phyloP scores from a whole-genome alignment of 2,888 invertebrate genomes.

The Willowsia nigromaculata region DNA sequence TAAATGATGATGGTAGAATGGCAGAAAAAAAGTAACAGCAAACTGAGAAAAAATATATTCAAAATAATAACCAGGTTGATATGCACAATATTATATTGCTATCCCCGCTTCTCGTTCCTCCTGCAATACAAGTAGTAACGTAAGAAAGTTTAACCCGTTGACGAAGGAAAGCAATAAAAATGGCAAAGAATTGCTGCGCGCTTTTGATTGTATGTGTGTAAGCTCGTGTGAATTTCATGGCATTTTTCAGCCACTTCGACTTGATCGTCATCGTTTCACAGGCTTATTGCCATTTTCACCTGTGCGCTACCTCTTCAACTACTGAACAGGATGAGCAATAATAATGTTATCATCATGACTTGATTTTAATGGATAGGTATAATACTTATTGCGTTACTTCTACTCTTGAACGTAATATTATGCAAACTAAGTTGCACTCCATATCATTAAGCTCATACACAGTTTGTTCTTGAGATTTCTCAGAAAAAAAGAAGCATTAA shows the following conservation, averaged over 20 bases:
- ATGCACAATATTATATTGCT: not conserved
- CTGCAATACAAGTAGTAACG: not conserved
- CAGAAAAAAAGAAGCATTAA: not conserved
- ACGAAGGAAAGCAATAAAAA: not conserved
- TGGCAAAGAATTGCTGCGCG: not conserved
- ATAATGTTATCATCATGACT: not conserved
- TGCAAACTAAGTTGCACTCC: not conserved
- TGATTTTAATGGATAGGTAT: not conserved
- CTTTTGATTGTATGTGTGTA: not conserved
- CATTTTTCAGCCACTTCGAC: constrained; percentile 48
- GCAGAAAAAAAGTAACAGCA: not conserved
- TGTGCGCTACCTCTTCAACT: not conserved
- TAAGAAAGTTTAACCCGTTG: not conserved
- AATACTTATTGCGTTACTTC: not conserved
- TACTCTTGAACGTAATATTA: not conserved
- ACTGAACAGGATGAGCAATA: not conserved
- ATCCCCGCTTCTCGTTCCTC: not conserved
- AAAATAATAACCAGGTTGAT: not conserved
- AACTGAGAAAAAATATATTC: too few species aligned
- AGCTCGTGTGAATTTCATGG: constrained; percentile 68
- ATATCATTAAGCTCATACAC: not conserved
- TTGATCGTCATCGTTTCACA: constrained; percentile 14
- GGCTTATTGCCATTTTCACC: not conserved
- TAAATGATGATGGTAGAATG: not conserved
- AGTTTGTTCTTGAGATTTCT: not conserved